A percentile compares a stretch with the other conserved stretches of the same genome.
phyloP scores from a whole-genome alignment of 2,113 vertebrate species.

The Chamaea fasciata region DNA sequence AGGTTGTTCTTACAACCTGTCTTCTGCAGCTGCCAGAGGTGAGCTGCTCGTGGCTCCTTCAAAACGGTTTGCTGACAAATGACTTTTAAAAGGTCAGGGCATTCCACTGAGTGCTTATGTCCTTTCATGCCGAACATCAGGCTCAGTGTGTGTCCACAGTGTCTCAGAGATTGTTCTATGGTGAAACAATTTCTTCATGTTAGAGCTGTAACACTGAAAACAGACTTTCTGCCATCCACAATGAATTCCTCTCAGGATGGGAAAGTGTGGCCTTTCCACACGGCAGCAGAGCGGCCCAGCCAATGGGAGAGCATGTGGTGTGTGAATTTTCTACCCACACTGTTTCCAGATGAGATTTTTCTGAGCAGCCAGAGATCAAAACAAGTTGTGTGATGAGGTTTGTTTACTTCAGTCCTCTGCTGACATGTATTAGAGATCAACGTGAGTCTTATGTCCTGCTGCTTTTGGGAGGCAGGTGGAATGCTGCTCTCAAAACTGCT shows the following conservation, averaged over 20 bases:
- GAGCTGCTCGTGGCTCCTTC: neutral
- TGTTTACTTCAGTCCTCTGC: neutral
- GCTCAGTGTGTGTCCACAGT: neutral
- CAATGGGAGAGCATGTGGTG: neutral
- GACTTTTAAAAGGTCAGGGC: rapidly evolving
- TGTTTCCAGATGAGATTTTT: neutral
- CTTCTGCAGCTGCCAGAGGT: neutral
- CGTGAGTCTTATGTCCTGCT: neutral
- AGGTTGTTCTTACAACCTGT: neutral
- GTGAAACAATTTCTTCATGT: neutral
- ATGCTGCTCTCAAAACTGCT: neutral
- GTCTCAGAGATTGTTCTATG: neutral
- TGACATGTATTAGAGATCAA: neutral
- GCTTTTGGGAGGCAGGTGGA: neutral
- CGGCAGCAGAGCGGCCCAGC: neutral
- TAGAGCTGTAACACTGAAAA: neutral
- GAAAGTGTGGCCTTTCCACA: neutral
- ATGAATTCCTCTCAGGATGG: neutral
- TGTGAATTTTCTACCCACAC: neutral
- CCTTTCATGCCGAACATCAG: neutral
- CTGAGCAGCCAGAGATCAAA: neutral
- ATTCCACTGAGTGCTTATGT: rapidly evolving
- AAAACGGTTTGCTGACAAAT: neutral
- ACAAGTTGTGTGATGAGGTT: neutral
- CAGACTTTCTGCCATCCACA: neutral